Evolutionary conservation across 2,113 vertebrate genomes (phyloP), one percentile per base, ranked within the genome.

Genomic region (Suncus etruscus): DNA sequence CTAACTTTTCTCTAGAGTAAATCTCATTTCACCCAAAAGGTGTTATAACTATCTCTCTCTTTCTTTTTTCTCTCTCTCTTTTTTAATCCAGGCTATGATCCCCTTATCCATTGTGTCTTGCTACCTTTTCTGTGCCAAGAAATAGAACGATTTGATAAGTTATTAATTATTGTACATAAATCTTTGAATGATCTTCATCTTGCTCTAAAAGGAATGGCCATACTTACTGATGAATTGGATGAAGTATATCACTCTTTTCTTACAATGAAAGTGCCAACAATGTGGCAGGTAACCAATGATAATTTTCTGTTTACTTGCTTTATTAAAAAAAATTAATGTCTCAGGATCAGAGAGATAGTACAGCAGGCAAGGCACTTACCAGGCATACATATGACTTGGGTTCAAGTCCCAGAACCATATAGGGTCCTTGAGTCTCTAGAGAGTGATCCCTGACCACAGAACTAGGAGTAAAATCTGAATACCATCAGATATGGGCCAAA

Each of bases 121-220:
- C 54, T 97, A 50, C 86, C 83, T 15, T 95, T 97, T 51, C 58
- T 98, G 83, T 93, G 75, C 39, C 95, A 97, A 91, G 97, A 98
- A 94, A 97, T 97, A 22, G 50, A 73, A n/a, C 90, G 93, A 18
- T 97, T 96, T 92, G 95, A 98, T 86, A 95, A 95, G 32, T 93
- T 98, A 78, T 79, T 98, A 48, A 81, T 72, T 25, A 76, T 97
- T 61, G 94, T 97, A 73, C 96, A 95, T 47, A n/a, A 83, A 6
- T 97, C 97, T 29, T 89, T 98, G 74, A 94, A 91, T 80, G 91
- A 93, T 8, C 94, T 98, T 58, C 96, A 95, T 15, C 90, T 92
- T 47, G 95, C 95, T 10, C 31, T 97, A 20, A 97, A 95, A 90
- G 97, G 97, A 66, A 80, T 97, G 87, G 87, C 86, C 58, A 70